Evolutionary conservation across 1,140 invertebrate genomes (phyloP), one percentile per base, ranked within the genome.

Genomic region (Bombus sibiricus): DNA sequence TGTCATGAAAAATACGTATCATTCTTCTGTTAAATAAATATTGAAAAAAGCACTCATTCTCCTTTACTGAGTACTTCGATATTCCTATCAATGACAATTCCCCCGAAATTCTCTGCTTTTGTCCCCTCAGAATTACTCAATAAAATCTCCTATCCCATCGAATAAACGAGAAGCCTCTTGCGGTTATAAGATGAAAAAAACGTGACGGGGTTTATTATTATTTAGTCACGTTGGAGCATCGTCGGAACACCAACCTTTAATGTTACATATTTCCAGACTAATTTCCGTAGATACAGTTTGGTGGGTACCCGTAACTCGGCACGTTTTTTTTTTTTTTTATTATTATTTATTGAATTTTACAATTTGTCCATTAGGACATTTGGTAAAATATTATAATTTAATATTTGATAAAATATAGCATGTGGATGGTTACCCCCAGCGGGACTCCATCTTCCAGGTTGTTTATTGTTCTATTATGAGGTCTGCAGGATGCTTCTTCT

Each of bases 231-330:
- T 25, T 75, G 59, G 41, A 75, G 8, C 81, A 66, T 22, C 57
- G 71, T 72, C 72, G 47, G 37, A 75, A 34, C 41, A 10, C 28
- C 37, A 18, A 28, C 69, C 25, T 75, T 39, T 41, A 34, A 22
- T 62, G 53, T 75, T 83, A 53, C 5, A 53, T 53, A 75, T 64
- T 66, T 83, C 34, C 34, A 59, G 15, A 75, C 57, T 75, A 75
- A 83, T 83, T 83, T 32, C 34, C 34, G 47, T 62, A 59, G 32
- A 28, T 28, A 18, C 34, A 13, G 1, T 62, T 43, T 37, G 22
- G 25, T 34, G 22, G 22, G 32, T 25, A 32, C 13, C 9, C 41
- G n/a, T 73, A 32, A 28, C 41, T 47, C 72, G 32, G 0, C 6
- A 43, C 8, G 10, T n/a, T n/a, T n/a, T n/a, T n/a, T n/a, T n/a